Evolutionary conservation across 2,797 vertebrate genomes (phyloP).

Genomic region (Myotis findleyi): DNA sequence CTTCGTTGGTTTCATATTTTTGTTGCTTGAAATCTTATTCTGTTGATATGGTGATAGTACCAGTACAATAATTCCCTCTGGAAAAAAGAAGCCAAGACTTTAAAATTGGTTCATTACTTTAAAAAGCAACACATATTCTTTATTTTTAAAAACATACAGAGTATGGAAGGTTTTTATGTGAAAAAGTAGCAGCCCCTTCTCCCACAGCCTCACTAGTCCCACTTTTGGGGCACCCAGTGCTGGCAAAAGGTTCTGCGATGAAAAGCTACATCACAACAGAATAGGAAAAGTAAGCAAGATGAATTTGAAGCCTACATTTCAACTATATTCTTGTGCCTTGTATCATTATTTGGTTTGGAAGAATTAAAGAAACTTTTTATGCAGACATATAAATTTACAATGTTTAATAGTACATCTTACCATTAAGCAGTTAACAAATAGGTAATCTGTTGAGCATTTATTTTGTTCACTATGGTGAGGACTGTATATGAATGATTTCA

Average conservation of each 20-base stretch:
- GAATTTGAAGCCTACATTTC: background rate
- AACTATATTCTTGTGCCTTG: background rate
- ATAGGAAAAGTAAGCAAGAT: background rate
- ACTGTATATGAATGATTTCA: background rate
- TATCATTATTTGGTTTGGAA: background rate
- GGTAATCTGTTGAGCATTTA: background rate
- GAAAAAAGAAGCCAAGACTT: background rate
- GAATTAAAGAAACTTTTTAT: background rate
- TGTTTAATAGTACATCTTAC: background rate
- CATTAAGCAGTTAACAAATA: background rate
- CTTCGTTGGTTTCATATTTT: background rate
- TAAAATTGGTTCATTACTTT: conserved; percentile 25
- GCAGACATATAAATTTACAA: conserved; percentile 11
- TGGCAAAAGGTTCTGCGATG: background rate
- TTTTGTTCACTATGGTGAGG: background rate
- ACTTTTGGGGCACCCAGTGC: background rate
- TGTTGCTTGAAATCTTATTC: background rate
- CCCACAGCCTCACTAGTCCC: background rate
- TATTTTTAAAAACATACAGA: background rate
- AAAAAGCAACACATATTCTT: background rate
- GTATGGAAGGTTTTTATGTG: background rate
- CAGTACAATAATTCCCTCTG: background rate
- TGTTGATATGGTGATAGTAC: background rate
- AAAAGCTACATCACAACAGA: background rate
- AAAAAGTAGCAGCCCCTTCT: background rate